Evolutionary conservation across 2,113 vertebrate species (phyloP), one percentile per base, ranked within the genome.

Genomic region (Hemibagrus wyckioides): DNA sequence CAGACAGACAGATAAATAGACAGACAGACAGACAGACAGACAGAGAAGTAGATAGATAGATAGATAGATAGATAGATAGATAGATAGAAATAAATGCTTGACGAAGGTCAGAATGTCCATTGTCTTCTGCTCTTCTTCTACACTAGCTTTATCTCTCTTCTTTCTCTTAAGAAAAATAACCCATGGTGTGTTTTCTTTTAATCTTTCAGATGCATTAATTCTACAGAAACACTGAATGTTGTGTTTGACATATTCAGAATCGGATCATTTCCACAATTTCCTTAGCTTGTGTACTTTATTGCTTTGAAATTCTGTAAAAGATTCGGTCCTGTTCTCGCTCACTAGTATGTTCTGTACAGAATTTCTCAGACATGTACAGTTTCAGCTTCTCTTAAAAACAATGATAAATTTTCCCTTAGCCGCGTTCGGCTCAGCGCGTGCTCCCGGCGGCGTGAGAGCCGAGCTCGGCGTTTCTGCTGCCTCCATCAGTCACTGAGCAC

Each of bases 391-490:
- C 21, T 25, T 54, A 23, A 36, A 11, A 36, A 28, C 36, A n/a
- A 44, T 48, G 59, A 63, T 82, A 28, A 61, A 82, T 59, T n/a
- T 39, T 19, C 19, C 2, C 14, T 63, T 44, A n/a, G 8, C 23
- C 28, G 59, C 30, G 81, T 50, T 48, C 30, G 2, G 28, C 11
- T 8, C 44, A 0, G 44, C 15, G 17, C 2, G 39, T 48, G 39
- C 52, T 80, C 57, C 36, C 36, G 19, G 57, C 15, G n/a, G 8
- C 25, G n/a, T 50, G 28, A 33, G 57, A 6, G 41, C 28, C 7
- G 41, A 65, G 28, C 1, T 6, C 36, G 28, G 81, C 11, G 59
- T 83, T 54, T 87, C 90, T 88, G 88, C 84, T 79, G 89, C 90
- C 83, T 88, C 89, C 48, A 92, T 83, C 67, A 25, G 36, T 85